Conservation (phyloP, 2,888 invertebrate genomes). For the Phytoseiulus persimilis region DNA sequence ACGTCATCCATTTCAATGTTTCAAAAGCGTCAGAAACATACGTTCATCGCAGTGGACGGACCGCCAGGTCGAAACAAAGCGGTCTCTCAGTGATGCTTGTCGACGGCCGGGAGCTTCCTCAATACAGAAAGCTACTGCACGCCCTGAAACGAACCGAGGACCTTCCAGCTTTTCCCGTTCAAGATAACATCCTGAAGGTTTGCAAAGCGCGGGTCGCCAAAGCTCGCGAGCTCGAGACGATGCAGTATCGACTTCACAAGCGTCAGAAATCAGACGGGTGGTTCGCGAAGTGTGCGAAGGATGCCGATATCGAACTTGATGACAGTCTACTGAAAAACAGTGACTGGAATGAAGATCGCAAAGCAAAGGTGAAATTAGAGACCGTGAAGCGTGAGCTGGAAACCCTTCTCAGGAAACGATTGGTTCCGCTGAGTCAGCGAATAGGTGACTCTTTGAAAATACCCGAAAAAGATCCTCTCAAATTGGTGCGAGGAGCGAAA, state of each 20-base stretch:
- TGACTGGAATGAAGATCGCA: constrained; percentile 15
- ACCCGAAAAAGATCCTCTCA: constrained; percentile 17
- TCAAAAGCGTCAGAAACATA: constrained; percentile 90
- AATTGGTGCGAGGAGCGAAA: constrained; percentile 10
- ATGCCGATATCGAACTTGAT: constrained; percentile 73
- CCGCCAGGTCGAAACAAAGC: constrained; percentile 76
- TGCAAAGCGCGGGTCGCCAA: constrained; percentile 65
- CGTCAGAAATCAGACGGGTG: constrained; percentile 66
- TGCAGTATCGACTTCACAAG: constrained; percentile 61
- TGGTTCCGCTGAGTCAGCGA: constrained; percentile 1
- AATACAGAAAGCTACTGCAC: constrained; percentile 69
- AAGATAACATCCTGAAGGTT: constrained; percentile 57
- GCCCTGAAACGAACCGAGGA: constrained; percentile 77
- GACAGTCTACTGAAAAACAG: constrained; percentile 56
- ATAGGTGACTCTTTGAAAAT: neutral
- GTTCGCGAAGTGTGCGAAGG: constrained; percentile 73
- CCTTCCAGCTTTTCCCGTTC: constrained; percentile 72
- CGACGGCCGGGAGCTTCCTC: constrained; percentile 72
- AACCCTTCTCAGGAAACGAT: constrained; percentile 54
- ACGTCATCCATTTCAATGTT: constrained; percentile 93
- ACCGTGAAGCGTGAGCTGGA: constrained; percentile 56
- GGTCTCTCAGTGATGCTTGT: constrained; percentile 86
- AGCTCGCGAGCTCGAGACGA: constrained; percentile 69
- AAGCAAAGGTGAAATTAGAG: constrained; percentile 49
- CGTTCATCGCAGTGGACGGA: constrained; percentile 90